phyloP scores from a whole-genome alignment of 1,140 invertebrate genomes.

The Drosophila persimilis region DNA sequence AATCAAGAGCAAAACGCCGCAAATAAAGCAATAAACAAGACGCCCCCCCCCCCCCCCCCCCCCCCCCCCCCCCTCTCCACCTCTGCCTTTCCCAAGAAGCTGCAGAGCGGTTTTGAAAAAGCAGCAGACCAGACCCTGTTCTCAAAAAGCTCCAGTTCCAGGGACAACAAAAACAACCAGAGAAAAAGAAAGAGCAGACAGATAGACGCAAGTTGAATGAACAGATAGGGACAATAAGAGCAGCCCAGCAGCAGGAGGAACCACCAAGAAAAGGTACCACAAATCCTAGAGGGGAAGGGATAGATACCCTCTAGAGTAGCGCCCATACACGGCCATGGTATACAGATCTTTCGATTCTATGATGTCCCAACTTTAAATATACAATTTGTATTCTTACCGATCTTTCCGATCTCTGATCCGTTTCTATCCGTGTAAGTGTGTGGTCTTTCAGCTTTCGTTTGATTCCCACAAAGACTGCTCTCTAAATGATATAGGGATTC shows the following conservation, averaged over 20 bases:
- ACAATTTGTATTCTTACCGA: not conserved
- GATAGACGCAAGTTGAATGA: constrained; percentile 65
- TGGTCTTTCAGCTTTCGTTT: no score
- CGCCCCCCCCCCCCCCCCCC: not conserved
- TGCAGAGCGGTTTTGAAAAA: constrained; percentile 47
- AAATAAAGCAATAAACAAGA: constrained; percentile 80
- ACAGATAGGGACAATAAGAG: constrained; percentile 28
- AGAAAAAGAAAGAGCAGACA: no score
- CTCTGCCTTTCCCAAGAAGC: constrained; percentile 15
- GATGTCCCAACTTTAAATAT: no score
- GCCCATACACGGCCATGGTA: no score
- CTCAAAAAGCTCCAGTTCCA: constrained; percentile 22
- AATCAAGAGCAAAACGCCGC: constrained; percentile 78
- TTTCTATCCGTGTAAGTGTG: not conserved
- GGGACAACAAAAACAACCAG: constrained; percentile 23
- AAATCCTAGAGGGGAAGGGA: constrained; percentile 4
- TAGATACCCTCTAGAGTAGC: no score
- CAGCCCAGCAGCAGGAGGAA: constrained; percentile 18
- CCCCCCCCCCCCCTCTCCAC: not conserved
- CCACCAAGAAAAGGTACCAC: not conserved
- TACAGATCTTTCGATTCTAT: no score
- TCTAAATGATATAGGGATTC: no score
- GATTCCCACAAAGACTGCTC: no score
- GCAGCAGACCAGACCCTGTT: constrained; percentile 29
- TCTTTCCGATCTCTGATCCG: not conserved